A percentile compares a stretch with the other conserved stretches of the same genome.
phyloP scores from a whole-genome alignment of 2,888 invertebrate genomes.

The Spodoptera littoralis region DNA sequence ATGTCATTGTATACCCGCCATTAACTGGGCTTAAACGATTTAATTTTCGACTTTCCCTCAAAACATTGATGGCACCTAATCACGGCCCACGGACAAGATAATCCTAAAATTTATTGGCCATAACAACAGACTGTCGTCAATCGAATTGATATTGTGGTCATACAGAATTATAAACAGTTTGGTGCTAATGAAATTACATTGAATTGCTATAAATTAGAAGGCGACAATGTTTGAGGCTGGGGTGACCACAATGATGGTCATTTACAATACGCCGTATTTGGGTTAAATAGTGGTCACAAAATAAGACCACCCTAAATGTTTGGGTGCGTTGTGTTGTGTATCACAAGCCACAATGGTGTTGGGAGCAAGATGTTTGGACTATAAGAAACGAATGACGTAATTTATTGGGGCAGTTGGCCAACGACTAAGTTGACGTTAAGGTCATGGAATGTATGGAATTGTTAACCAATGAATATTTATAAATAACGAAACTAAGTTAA shows the following conservation, averaged over 20 bases:
- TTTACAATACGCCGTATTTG: conserved; percentile 77
- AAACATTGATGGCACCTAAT: conserved; percentile 83
- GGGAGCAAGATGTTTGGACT: conserved; percentile 66
- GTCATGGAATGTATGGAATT: conserved; percentile 33
- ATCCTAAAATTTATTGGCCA: conserved; percentile 86
- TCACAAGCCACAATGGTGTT: conserved; percentile 56
- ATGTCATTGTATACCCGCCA: conserved; percentile 74
- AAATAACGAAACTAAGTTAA: conserved; percentile 9
- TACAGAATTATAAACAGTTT: conserved; percentile 82
- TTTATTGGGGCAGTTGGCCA: conserved; percentile 67
- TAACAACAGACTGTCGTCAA: conserved; percentile 82
- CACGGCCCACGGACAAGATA: conserved; percentile 84
- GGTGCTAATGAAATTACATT: conserved; percentile 86
- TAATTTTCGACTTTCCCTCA: conserved; percentile 85
- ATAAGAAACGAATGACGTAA: conserved; percentile 52
- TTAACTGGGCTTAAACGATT: conserved; percentile 84
- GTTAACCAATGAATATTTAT: no score
- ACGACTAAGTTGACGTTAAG: conserved; percentile 54
- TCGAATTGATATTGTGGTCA: conserved; percentile 74
- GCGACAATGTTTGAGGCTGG: conserved; percentile 72
- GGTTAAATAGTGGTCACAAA: conserved; percentile 77
- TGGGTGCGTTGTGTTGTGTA: conserved; percentile 59
- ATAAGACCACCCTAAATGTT: conserved; percentile 80
- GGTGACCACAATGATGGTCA: conserved; percentile 73
- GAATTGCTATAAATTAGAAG: conserved; percentile 81